Evolutionary conservation across 2,113 vertebrate genomes (phyloP).

Genomic region (Lipotes vexillifer): DNA sequence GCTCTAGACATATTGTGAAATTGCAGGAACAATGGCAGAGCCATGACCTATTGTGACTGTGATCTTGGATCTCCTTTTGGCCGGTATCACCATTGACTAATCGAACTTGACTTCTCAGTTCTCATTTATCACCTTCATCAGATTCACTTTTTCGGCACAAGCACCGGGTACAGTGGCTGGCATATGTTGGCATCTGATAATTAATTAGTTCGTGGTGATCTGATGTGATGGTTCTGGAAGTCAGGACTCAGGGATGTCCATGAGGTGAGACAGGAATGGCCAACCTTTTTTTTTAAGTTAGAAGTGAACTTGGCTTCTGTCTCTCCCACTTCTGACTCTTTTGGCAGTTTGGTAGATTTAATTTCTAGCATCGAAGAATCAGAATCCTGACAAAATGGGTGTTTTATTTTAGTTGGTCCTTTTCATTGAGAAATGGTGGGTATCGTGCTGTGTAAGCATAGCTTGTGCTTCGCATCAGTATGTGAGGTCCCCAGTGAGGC

Average conservation of each 20-base stretch:
- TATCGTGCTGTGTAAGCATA: not conserved
- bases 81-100: not conserved
- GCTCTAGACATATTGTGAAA: not conserved
- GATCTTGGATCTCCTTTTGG: not conserved
- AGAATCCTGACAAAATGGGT: not conserved
- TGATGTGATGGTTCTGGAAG: not conserved
- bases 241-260: not conserved
- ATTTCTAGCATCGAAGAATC: not conserved
- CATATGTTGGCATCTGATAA: not conserved
- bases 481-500: not conserved
- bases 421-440: not conserved
- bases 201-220: not conserved
- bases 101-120: not conserved
- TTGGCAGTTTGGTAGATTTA: not conserved
- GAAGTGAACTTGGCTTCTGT: not conserved
- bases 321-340: not conserved
- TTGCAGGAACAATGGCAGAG: not conserved
- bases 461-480: not conserved
- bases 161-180: not conserved
- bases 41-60: not conserved
- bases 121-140: not conserved
- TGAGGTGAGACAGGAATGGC: not conserved
- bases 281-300: not conserved
- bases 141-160: not conserved
- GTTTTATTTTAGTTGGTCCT: not conserved